Base-by-base conservation (phyloP, 1,140 invertebrate genomes). In the Chlorops oryzae region DNA sequence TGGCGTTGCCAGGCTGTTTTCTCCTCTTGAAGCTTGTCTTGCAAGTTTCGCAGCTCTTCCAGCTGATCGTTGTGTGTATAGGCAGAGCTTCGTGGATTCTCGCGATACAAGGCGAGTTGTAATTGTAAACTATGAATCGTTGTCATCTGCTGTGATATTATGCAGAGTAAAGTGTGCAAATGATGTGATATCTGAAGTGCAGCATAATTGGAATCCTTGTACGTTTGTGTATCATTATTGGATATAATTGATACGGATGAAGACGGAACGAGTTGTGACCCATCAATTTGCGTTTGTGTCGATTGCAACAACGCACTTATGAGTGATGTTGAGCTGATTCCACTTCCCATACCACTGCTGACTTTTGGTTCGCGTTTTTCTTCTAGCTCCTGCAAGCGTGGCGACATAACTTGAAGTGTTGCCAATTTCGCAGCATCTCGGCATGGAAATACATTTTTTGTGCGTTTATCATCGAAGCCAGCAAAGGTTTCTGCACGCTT, bases 401-500 rank as follows among this genome's bases (percentile, higher is more conserved):
- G 63, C 3, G 66, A 57, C 1, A 70, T 42, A 42, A 58, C 58
- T 48, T 58, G 61, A 44, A 54, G 47, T 44, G 57, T 56, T 15
- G 49, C 43, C 4, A 63, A 35, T 40, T 69, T 69, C 2, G 55
- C 43, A 3, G 51, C 59, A 67, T 47, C 44, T 13, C 55, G 52
- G 61, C 49, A 60, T 15, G 56, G 37, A 25, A 56, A 52, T 18
- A 18, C 25, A 42, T 65, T 50, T 42, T 68, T 70, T n/a, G 57
- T 61, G 2, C 68, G 62, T 50, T 66, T 73, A 52, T 85, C 84
- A 73, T 96, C 92, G 65, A 96, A 96, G 2, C 92, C 93, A 9
- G 90, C 90, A 75, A 96, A 96, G 1, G 93, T 96, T 75, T 96
- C 92, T 1, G 93, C 92, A 25, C 92, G 77, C 59, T 92, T 86